phyloP scores from a whole-genome alignment of 2,113 vertebrate species.

The pig (Sus scrofa) region T2T-Sscrofa CM000812.6:890501-891000 shows the following conservation, averaged over 20 bases:
- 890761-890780: too few relatives aligned
- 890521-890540: slow-evolving; percentile 95
- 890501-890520: slow-evolving; percentile 96
- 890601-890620: slow-evolving; percentile 97
- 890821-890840: neutral
- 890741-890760: neutral
- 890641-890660: slow-evolving; percentile 97
- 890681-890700: slow-evolving; percentile 95
- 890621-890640: slow-evolving; percentile 98
- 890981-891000: neutral
- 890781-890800: neutral
- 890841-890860: neutral
- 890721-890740: neutral
- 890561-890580: slow-evolving; percentile 98
- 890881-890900: neutral
- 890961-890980: too few relatives aligned
- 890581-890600: slow-evolving; percentile 96
- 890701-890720: rapidly evolving
- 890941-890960: too few relatives aligned
- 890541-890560: slow-evolving; percentile 98
- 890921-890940: neutral
- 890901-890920: too few relatives aligned
- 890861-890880: neutral
- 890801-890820: too few relatives aligned
- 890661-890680: slow-evolving; percentile 96